Base-by-base conservation (phyloP, 2,888 invertebrate species). In the Drosophila affinis region DNA sequence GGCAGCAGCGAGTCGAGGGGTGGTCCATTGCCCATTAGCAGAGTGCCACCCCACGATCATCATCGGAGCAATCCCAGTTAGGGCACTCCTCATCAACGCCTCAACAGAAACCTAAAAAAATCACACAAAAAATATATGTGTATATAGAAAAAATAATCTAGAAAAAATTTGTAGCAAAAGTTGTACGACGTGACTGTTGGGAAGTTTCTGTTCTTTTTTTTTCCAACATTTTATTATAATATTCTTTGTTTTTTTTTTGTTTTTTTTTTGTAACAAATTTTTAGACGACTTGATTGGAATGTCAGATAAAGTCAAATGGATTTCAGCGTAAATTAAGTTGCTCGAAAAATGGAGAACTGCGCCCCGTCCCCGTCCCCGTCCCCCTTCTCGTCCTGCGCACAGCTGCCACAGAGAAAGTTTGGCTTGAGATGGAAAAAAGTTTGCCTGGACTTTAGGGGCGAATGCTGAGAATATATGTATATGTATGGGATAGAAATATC, bases 271-370 rank as follows among this genome's bases (percentile, higher is more conserved):
- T 78, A 72, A 85, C 79, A 84, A 79, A 81, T 84, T 81, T 72
- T 81, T 79, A 81, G 88, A 88, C 81, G 79, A 80, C 89, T 85
- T 89, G 90, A 90, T 90, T 90, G 89, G 87, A 85, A 90, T 89
- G 89, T 87, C 83, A 90, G 90, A 90, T 90, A 90, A 90, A 90
- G 90, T 90, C 90, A 90, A 90, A 87, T 85, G 78, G 78, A 84
- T 84, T 87, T 86, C 83, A 85, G 75, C 80, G 86, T 81, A 84
- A 86, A 85, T 86, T 86, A 86, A 86, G 85, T 82, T 85, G 77
- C 84, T 69, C 53, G 47, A 70, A 59, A 84, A 78, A 79, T 75
- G 62, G 57, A 46, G 77, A 76, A 73, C 64, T 72, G 72, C 65
- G 55, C 60, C 64, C 39, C 34, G 14, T 2, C 39, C 14, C 14